These are phyloP conservation scores for Meliscaeva auricollis DNA, from an alignment of 2,888 invertebrate genomes.

Conservation along the genomic window DNA sequence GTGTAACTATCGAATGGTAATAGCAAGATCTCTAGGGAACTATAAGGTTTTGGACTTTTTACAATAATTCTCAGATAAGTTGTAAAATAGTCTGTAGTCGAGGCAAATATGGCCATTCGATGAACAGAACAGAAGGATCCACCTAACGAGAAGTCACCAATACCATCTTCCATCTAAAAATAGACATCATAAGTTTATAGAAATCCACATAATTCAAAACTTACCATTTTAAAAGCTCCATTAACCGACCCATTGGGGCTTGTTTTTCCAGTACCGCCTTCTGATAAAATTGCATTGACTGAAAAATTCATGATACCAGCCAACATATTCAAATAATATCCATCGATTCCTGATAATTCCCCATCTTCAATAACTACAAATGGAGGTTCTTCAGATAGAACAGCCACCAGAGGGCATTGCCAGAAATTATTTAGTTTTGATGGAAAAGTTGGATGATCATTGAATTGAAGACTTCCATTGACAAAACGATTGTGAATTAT, in stretches of 20 bases:
- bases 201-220: background rate
- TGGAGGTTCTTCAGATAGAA: conserved; percentile 26
- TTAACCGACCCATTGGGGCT: background rate
- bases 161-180: conserved; percentile 29
- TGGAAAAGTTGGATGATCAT: background rate
- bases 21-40: conserved; percentile 14
- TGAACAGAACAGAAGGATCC: conserved; percentile 15
- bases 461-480: conserved; percentile 1
- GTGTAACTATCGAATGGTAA: conserved; percentile 34
- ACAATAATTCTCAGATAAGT: conserved; percentile 8
- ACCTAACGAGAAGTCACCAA: conserved; percentile 12
- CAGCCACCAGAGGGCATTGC: conserved; percentile 7
- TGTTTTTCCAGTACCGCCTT: conserved; percentile 3
- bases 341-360: conserved; percentile 1
- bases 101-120: conserved; percentile 9
- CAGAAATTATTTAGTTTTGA: conserved; percentile 16
- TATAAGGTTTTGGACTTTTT: conserved; percentile 13
- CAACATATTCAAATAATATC: background rate
- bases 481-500: conserved; percentile 16
- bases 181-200: background rate
- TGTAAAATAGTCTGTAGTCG: conserved; percentile 23
- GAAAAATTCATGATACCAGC: conserved; percentile 15
- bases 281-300: conserved; percentile 1
- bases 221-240: conserved; percentile 36
- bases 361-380: background rate